A percentile compares a stretch with the other conserved stretches of the same genome.
phyloP scores from a whole-genome alignment of 2,113 vertebrate genomes.

The Bubalus kerabau region DNA sequence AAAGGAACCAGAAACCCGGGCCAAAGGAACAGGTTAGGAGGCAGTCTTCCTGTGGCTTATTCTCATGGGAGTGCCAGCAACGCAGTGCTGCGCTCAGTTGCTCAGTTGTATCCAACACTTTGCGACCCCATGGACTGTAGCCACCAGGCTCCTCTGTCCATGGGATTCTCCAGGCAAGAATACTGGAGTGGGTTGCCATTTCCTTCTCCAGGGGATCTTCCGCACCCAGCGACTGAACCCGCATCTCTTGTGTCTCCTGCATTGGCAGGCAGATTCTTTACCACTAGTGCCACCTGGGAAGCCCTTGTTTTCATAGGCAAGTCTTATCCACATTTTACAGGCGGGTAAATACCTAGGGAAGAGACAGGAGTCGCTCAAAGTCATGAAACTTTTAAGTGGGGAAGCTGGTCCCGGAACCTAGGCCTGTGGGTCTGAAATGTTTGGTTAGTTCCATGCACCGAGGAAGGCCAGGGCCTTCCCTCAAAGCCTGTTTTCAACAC shows the following conservation, averaged over 20 bases:
- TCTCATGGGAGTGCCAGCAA: not conserved
- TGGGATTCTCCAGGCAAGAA: not conserved
- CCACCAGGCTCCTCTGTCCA: not conserved
- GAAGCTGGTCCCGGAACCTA: not conserved
- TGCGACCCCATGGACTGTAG: fast-evolving
- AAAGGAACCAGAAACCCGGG: not conserved
- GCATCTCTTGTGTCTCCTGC: not conserved
- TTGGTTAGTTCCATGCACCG: fast-evolving
- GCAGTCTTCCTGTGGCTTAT: fast-evolving
- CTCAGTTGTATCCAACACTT: not conserved
- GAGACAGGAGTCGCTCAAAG: not conserved
- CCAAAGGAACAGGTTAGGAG: not conserved
- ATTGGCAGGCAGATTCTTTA: not conserved
- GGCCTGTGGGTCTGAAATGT: not conserved
- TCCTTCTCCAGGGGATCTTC: not conserved
- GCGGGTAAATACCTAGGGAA: not conserved
- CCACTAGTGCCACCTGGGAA: not conserved
- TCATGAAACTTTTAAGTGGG: not conserved
- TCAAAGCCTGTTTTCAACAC: not conserved
- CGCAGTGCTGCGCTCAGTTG: not conserved
- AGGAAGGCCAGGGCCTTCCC: not conserved
- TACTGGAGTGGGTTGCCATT: not conserved
- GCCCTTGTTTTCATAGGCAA: not conserved
- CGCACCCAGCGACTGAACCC: not conserved
- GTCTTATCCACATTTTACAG: not conserved